phyloP scores from a whole-genome alignment of 2,113 vertebrate species.

The Podarcis cretensis region DNA sequence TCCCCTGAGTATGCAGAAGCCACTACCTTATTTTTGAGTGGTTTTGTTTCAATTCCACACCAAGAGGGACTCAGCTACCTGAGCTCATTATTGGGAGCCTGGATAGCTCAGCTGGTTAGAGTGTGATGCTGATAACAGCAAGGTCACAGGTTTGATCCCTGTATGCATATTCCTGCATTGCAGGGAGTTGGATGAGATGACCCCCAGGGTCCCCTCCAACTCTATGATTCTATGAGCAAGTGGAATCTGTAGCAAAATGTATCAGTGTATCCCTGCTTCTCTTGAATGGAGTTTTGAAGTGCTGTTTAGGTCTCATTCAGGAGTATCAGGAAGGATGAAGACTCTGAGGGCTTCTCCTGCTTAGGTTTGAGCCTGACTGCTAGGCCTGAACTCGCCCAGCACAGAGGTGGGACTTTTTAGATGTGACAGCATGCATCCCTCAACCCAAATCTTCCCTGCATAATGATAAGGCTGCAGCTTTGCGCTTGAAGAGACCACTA shows the following conservation, averaged over 20 bases:
- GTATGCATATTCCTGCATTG: too few relatives aligned
- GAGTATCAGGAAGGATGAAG: too few relatives aligned
- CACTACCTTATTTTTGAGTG: neutral
- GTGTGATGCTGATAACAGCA: too few relatives aligned
- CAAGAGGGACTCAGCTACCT: neutral
- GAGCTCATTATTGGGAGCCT: neutral
- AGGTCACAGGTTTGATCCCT: too few relatives aligned
- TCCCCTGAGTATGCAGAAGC: neutral
- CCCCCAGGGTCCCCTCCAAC: too few relatives aligned
- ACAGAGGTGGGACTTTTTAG: neutral
- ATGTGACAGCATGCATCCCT: neutral
- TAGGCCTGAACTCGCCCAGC: neutral
- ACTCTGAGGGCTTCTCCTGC: too few relatives aligned
- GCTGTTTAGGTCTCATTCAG: neutral
- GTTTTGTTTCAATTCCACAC: neutral
- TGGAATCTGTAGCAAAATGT: neutral
- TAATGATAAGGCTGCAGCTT: neutral
- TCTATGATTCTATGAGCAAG: neutral
- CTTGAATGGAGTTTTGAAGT: neutral
- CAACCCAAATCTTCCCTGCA: neutral
- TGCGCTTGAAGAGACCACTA: neutral
- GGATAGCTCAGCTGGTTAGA: too few relatives aligned
- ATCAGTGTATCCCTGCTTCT: neutral
- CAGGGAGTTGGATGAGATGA: too few relatives aligned
- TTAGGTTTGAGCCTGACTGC: neutral